Evolutionary conservation across 2,888 invertebrate species (phyloP).

Genomic region (Cataglyphis altisquamis): DNA sequence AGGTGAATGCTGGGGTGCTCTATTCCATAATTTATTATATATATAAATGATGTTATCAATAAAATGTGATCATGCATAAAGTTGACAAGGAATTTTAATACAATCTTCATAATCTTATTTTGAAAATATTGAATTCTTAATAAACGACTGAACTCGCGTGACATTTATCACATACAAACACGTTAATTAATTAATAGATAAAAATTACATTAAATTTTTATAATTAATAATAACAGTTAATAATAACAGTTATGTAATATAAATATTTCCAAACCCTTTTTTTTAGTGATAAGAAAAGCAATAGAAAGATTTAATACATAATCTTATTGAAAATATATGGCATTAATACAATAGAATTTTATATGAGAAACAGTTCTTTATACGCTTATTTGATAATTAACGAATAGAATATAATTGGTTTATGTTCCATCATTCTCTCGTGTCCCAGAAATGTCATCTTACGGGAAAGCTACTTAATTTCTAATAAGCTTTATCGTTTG

Average conservation of each 20-base stretch:
- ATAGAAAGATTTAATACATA: not conserved
- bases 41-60: slow-evolving; percentile 6
- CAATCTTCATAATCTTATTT: not conserved
- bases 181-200: not conserved
- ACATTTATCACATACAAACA: not conserved
- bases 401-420: not conserved
- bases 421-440: not conserved
- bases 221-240: not conserved
- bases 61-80: not conserved
- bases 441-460: slow-evolving; percentile 18
- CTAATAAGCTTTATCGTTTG: slow-evolving; percentile 9
- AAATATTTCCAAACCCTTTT: not conserved
- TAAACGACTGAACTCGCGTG: not conserved
- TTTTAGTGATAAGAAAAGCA: not conserved
- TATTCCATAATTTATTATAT: slow-evolving; percentile 11
- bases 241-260: not conserved
- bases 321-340: not conserved
- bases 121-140: not conserved
- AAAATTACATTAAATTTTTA: not conserved
- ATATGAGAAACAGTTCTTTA: not conserved
- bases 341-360: not conserved
- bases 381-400: not conserved
- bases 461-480: slow-evolving; percentile 5
- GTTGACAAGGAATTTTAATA: slow-evolving; percentile 10
- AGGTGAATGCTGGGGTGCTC: not conserved